Conservation (phyloP, 2,888 invertebrate species). For the Diarsia mendica region DNA sequence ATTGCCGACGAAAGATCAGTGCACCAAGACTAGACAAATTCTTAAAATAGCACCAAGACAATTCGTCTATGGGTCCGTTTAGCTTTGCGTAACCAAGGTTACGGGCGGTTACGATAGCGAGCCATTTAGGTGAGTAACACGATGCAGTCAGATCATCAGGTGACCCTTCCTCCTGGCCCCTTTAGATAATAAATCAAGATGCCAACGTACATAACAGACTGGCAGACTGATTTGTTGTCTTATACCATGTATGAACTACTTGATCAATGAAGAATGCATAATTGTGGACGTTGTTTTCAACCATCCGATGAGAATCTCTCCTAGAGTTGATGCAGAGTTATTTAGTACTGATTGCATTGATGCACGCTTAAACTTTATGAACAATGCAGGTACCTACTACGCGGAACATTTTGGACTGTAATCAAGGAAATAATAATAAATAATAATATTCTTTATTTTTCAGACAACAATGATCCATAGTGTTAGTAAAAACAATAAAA, state of each 20-base stretch:
- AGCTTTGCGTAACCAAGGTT: slow-evolving; percentile 53
- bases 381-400: background rate
- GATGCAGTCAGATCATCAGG: slow-evolving; percentile 20
- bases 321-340: background rate
- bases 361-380: background rate
- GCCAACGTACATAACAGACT: slow-evolving; percentile 1
- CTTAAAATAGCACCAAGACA: slow-evolving; percentile 24
- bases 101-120: slow-evolving; percentile 39
- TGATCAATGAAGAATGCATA: background rate
- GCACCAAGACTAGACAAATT: background rate
- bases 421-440: background rate
- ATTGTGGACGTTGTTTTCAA: background rate
- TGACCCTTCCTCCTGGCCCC: slow-evolving; percentile 41
- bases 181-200: slow-evolving; percentile 38
- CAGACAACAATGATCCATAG: too few relatives aligned
- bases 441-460: too few relatives aligned
- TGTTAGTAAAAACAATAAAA: too few relatives aligned
- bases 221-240: slow-evolving; percentile 1
- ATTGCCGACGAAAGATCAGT: background rate
- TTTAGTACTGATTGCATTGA: background rate
- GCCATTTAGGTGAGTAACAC: slow-evolving; percentile 51
- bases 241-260: background rate
- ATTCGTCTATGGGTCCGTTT: slow-evolving; percentile 13
- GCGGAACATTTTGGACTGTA: background rate
- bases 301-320: background rate